Evolutionary conservation across 2,797 vertebrate species (phyloP).

Genomic region (Oreochromis grahami): DNA sequence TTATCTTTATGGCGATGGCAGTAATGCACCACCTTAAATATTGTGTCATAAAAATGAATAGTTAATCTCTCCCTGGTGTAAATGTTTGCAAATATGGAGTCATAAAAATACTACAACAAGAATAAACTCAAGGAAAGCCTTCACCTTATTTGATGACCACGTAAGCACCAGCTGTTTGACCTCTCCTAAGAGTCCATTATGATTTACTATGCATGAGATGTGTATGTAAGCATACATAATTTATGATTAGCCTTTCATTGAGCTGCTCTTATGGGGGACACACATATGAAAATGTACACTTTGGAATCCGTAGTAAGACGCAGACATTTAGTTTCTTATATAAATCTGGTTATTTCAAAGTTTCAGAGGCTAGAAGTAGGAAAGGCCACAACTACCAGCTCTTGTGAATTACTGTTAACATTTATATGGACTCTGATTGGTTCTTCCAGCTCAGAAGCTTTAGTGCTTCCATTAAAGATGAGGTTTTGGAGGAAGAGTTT

Average conservation of each 20-base stretch:
- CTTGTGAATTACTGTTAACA: not conserved
- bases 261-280: not conserved
- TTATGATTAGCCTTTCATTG: not conserved
- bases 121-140: not conserved
- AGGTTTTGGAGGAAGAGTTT: not conserved
- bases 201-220: not conserved
- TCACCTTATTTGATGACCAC: not conserved
- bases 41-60: not conserved
- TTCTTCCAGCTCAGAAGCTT: constrained; percentile 33
- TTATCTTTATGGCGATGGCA: not conserved
- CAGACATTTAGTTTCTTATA: not conserved
- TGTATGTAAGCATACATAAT: not conserved
- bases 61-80: not conserved
- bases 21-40: not conserved
- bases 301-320: not conserved
- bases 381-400: not conserved
- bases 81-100: not conserved
- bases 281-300: not conserved
- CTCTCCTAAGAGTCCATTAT: not conserved
- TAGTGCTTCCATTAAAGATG: constrained; percentile 4
- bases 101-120: not conserved
- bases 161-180: constrained; percentile 10
- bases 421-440: constrained; percentile 14
- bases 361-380: not conserved
- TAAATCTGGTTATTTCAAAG: not conserved